Base-by-base conservation (phyloP, 2,888 invertebrate species). In the Tromatobia lineatoria region DNA sequence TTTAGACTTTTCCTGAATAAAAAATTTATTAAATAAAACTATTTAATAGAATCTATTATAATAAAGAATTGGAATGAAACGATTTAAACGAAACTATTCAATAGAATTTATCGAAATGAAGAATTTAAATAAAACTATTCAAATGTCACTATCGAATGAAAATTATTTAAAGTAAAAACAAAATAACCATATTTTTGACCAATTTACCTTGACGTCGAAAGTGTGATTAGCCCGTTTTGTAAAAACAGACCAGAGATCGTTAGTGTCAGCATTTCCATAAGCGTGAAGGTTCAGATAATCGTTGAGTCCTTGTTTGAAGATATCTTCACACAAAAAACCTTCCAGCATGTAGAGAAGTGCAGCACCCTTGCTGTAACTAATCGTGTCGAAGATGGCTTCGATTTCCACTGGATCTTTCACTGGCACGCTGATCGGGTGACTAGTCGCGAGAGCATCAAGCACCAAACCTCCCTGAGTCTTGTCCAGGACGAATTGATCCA, bases 171-270 rank as follows among this genome's bases (percentile, higher is more conserved):
- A 29, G 2, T 2, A 4, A 29, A 29, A 29, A 15, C 4, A 6
- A 50, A 50, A 18, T 2, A n/a, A 3, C 13, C 8, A 50, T 18
- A n/a, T 18, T 18, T 50, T 6, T n/a, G 47, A 3, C n/a, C 1
- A 50, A n/a, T 75, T 85, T 93, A 96, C 96, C 94, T 96, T 96
- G 59, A 96, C 95, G 90, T 96, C 95, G 85, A 96, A 94, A 2
- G 95, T 94, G 84, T 95, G 94, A 90, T 96, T 96, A 0, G 95
- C 95, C 88, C 95, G 96, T 90, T 95, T 95, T 82, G 96, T 96
- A 86, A 97, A 95, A 50, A 96, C 95, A 67, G 95, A 94, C 98
- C 98, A 99, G 0, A 99, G 95, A 91, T 98, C 98, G 89, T 97
- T 94, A 6, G 96, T 96, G 85, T 97, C 97, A 11, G 97, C 97